Evolutionary conservation across 2,888 invertebrate species (phyloP).

Genomic region (Parochlus steinenii): DNA sequence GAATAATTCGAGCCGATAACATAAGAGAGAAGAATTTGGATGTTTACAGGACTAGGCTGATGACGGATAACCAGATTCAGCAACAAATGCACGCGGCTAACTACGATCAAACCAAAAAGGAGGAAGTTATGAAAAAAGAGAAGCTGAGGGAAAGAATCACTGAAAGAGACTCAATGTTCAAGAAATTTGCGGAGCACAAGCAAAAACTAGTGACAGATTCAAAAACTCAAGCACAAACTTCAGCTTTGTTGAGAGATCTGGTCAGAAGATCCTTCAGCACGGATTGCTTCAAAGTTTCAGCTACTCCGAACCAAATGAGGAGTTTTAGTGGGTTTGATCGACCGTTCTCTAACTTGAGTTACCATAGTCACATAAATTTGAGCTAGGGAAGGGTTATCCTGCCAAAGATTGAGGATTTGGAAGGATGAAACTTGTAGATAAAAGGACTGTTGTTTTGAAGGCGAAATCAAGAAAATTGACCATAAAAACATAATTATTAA

Average conservation of each 20-base stretch:
- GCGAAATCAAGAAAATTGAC: too few relatives aligned
- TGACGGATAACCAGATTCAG: conserved; percentile 26
- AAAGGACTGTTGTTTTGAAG: too few relatives aligned
- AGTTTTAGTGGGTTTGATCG: too few relatives aligned
- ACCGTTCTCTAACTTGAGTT: too few relatives aligned
- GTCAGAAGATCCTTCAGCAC: conserved; percentile 23
- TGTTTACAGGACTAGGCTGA: conserved; percentile 23
- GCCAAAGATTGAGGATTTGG: too few relatives aligned
- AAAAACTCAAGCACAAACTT: conserved; percentile 26
- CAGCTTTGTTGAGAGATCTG: conserved; percentile 27
- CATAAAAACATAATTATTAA: too few relatives aligned
- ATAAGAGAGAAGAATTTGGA: conserved; percentile 22
- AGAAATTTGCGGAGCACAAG: conserved; percentile 23
- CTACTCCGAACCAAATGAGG: too few relatives aligned
- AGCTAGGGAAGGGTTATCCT: too few relatives aligned
- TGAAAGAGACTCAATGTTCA: conserved; percentile 23
- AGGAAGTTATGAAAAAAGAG: conserved; percentile 21
- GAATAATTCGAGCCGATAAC: conserved; percentile 24
- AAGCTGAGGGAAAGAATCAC: conserved; percentile 23
- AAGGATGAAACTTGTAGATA: too few relatives aligned
- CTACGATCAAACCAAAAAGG: conserved; percentile 23
- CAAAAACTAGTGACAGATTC: conserved; percentile 22
- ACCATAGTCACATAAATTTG: too few relatives aligned
- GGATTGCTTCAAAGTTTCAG: conserved; percentile 6
- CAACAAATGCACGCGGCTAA: conserved; percentile 27